phyloP scores from a whole-genome alignment of 2,113 vertebrate species.

The Calyptommatus sinebrachiatus region DNA sequence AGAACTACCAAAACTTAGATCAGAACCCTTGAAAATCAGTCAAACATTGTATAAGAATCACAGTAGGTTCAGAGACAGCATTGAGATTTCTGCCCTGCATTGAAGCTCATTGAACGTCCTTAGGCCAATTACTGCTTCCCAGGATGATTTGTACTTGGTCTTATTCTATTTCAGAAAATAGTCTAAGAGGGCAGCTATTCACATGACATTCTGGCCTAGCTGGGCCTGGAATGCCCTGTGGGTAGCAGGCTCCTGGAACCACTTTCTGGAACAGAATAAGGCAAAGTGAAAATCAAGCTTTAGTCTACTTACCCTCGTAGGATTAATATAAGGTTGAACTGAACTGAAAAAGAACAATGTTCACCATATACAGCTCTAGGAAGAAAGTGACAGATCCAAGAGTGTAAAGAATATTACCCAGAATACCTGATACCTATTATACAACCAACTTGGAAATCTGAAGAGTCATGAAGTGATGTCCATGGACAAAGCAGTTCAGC shows the following conservation, averaged over 20 bases:
- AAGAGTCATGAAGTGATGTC: background rate
- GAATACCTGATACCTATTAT: too few relatives aligned
- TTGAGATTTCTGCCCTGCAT: background rate
- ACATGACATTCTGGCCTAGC: too few relatives aligned
- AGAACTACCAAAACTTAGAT: background rate
- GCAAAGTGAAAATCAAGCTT: too few relatives aligned
- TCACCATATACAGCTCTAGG: background rate
- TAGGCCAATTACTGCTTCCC: background rate
- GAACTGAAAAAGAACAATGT: background rate
- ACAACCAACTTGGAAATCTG: background rate
- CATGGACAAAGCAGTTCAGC: background rate
- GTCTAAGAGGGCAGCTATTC: too few relatives aligned
- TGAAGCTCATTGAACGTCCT: background rate
- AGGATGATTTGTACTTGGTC: too few relatives aligned
- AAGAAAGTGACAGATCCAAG: background rate
- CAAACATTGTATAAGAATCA: background rate
- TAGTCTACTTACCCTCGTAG: background rate
- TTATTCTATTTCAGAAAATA: too few relatives aligned
- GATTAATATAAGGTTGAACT: background rate
- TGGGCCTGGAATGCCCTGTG: too few relatives aligned
- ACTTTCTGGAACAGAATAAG: too few relatives aligned
- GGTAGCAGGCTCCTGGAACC: too few relatives aligned
- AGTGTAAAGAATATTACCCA: background rate
- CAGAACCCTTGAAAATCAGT: background rate
- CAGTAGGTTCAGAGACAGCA: background rate